phyloP scores from a whole-genome alignment of 1,140 invertebrate genomes.

The Wasmannia auropunctata region DNA sequence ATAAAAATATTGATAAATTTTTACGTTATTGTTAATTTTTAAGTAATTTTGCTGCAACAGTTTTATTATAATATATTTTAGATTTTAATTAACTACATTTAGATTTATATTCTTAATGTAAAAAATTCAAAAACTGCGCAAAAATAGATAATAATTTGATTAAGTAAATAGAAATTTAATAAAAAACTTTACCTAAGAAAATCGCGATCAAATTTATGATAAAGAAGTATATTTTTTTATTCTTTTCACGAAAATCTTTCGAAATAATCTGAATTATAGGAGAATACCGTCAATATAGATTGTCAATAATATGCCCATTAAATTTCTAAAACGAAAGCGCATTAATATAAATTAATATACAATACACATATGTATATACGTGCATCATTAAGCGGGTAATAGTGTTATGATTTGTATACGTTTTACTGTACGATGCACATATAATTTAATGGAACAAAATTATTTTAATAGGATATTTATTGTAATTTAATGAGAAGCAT shows the following conservation, averaged over 20 bases:
- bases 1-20: background rate
- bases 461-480: constrained; percentile 1
- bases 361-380: background rate
- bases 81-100: background rate
- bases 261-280: background rate
- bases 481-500: background rate
- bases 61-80: no score
- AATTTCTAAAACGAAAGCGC: background rate
- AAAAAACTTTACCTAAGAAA: background rate
- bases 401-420: background rate
- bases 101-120: background rate
- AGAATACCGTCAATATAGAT: background rate
- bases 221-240: background rate
- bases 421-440: background rate
- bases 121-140: background rate
- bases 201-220: background rate
- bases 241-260: background rate
- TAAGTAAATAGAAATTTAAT: background rate
- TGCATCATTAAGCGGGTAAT: background rate
- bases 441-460: background rate
- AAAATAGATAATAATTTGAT: background rate
- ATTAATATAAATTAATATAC: constrained; percentile 20
- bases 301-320: background rate
- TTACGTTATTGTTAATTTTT: background rate
- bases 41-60: background rate